Conservation (phyloP, 2,888 invertebrate species). For the Eretmocerus hayati region DNA sequence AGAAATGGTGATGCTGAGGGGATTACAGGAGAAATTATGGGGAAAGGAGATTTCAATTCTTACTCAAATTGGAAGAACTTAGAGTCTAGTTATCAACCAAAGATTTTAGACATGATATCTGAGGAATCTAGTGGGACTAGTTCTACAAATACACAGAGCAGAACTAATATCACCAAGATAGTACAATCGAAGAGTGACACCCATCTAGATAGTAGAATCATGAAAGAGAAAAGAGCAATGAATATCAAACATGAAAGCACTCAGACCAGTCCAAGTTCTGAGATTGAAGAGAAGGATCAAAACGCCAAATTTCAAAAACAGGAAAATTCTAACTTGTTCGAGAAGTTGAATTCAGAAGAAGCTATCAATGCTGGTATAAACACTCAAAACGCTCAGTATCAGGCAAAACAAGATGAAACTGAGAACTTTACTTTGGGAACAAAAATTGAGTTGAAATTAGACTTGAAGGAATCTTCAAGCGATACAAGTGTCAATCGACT, state of each 20-base stretch:
- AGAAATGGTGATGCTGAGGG: conserved; percentile 14
- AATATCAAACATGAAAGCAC: neutral
- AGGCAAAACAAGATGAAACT: neutral
- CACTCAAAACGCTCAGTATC: neutral
- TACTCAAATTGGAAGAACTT: conserved; percentile 6
- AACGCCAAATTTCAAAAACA: too few species aligned
- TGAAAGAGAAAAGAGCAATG: neutral
- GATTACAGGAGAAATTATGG: neutral
- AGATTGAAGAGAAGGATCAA: neutral
- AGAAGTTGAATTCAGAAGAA: neutral
- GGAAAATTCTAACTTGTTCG: too few species aligned
- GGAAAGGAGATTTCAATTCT: neutral
- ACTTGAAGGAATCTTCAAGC: conserved; percentile 20
- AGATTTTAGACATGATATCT: conserved; percentile 33
- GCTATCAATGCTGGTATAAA: neutral
- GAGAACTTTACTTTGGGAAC: neutral
- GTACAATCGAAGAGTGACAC: neutral
- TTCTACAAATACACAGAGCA: conserved; percentile 7
- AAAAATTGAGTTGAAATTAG: too few species aligned
- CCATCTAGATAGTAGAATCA: neutral
- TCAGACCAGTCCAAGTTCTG: neutral
- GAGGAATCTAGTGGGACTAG: conserved; percentile 34
- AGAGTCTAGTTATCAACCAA: conserved; percentile 24
- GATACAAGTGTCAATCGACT: conserved; percentile 23
- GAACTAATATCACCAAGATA: neutral